Conservation (phyloP, 2,113 vertebrate genomes). For the Noturus placidus region DNA sequence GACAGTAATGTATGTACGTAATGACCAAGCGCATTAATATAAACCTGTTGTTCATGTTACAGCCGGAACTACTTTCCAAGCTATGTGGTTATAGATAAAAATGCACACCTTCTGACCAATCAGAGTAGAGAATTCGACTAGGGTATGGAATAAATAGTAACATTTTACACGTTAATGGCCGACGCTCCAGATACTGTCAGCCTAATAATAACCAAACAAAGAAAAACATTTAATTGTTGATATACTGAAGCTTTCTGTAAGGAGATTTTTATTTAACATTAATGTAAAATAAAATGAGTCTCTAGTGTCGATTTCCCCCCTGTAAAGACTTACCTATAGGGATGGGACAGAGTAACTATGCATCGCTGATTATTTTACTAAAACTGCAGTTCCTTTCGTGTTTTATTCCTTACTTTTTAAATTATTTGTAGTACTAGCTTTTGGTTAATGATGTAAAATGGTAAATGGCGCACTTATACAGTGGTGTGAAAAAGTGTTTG, state of each 20-base stretch:
- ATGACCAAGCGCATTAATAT: neutral
- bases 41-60: neutral
- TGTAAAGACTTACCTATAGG: neutral
- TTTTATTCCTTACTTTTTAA: neutral
- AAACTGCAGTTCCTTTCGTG: neutral
- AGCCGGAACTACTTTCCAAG: neutral
- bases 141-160: neutral
- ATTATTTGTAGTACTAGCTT: neutral
- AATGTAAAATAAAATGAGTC: neutral
- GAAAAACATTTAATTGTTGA: neutral
- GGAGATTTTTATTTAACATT: too few species aligned
- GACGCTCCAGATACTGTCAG: neutral
- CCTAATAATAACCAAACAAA: neutral
- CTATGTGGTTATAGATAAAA: neutral
- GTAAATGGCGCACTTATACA: too few species aligned
- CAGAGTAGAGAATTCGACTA: neutral
- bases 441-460: neutral
- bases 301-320: neutral
- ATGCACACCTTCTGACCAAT: neutral
- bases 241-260: neutral
- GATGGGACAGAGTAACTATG: neutral
- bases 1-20: neutral
- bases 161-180: too few species aligned
- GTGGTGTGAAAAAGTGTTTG: too few species aligned
- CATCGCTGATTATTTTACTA: neutral